Conservation (phyloP, 2,797 vertebrate species). For the Platyrinchus mystaceus region DNA sequence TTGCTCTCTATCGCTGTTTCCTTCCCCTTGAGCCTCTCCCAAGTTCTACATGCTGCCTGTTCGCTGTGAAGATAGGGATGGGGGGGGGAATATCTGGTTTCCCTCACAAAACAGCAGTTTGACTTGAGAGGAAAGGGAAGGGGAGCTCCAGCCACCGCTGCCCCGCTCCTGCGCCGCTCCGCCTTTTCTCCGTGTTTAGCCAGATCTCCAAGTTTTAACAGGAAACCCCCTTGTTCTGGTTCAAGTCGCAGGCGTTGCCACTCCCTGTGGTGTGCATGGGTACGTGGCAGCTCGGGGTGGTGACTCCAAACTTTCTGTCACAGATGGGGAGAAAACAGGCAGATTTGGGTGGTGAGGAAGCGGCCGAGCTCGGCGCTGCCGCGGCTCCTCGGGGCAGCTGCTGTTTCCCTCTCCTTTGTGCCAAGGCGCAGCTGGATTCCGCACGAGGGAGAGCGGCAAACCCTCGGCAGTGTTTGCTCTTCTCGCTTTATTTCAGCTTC, state of each 20-base stretch:
- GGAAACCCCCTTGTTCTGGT: not conserved
- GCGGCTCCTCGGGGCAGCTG: rapidly evolving
- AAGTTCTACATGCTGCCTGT: not conserved
- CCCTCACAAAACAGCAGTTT: not conserved
- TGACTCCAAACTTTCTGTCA: not conserved
- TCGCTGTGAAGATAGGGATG: rapidly evolving
- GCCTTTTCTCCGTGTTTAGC: rapidly evolving
- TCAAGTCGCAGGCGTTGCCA: not conserved
- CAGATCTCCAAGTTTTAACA: not conserved
- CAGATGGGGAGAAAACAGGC: rapidly evolving
- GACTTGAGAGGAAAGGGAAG: not conserved
- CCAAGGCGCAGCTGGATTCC: not conserved
- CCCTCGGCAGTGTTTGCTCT: not conserved
- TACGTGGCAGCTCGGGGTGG: rapidly evolving
- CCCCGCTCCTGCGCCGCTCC: rapidly evolving
- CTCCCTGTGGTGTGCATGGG: rapidly evolving
- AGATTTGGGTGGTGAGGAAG: not conserved
- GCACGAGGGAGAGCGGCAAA: rapidly evolving
- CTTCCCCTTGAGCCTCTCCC: not conserved
- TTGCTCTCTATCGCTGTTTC: rapidly evolving
- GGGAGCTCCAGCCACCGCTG: rapidly evolving
- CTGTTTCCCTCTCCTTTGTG: not conserved
- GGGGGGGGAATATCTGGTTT: not conserved
- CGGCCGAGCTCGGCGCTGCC: not conserved
- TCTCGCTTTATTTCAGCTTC: constrained; percentile 17